These are phyloP conservation scores for Isurus oxyrinchus DNA, from an alignment of 2,113 vertebrate genomes.

Conservation along the genomic window DNA sequence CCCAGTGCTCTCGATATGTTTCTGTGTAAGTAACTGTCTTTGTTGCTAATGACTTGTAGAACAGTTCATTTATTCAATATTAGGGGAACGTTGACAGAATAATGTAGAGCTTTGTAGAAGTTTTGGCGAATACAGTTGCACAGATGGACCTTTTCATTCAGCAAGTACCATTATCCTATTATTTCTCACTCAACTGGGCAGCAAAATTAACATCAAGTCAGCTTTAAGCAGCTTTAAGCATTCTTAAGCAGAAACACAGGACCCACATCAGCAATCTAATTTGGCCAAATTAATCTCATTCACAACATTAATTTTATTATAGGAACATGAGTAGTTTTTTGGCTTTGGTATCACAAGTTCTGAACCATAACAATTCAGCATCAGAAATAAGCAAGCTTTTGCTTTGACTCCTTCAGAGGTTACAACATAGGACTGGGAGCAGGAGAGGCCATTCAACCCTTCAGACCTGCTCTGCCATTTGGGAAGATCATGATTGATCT, in stretches of 20 bases:
- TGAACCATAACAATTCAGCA: not conserved
- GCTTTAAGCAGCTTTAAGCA: not conserved
- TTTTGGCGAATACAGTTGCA: not conserved
- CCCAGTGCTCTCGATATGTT: not conserved
- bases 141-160: not conserved
- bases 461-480: too few species aligned
- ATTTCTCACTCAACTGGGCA: not conserved
- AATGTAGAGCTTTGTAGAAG: not conserved
- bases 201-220: not conserved
- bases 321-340: not conserved
- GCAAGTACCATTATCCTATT: not conserved
- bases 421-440: too few species aligned
- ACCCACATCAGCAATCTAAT: not conserved
- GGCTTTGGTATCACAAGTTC: not conserved
- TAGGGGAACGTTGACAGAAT: not conserved
- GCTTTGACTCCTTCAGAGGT: not conserved
- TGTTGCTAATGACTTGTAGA: not conserved
- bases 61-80: constrained; percentile 14
- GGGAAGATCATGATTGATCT: too few species aligned
- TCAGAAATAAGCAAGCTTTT: not conserved
- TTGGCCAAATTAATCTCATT: not conserved
- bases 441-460: too few species aligned
- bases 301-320: not conserved
- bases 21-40: not conserved
- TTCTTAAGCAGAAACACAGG: not conserved